A percentile compares a stretch with the other conserved stretches of the same genome.
Evolutionary conservation across 23 tunicate genomes (phyloP).

Genomic region (Clavelina lepadiformis): DNA sequence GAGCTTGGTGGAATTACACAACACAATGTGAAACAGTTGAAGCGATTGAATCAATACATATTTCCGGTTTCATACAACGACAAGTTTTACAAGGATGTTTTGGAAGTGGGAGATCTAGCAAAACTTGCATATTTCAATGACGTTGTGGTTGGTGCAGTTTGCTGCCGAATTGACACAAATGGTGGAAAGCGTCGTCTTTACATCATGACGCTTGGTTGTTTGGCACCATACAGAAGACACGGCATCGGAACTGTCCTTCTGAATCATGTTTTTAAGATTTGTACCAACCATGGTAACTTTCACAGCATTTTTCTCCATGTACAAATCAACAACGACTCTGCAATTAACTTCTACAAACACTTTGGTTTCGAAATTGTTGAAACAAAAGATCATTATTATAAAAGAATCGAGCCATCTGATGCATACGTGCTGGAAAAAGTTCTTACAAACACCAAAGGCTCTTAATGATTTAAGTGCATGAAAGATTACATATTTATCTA

Average conservation of each 20-base stretch:
- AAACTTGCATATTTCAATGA: slow-evolving; percentile 94
- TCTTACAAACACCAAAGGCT: too few species aligned
- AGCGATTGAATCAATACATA: slow-evolving; percentile 84
- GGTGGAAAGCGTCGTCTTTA: slow-evolving; percentile 67
- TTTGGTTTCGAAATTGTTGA: slow-evolving; percentile 88
- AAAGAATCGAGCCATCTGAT: slow-evolving; percentile 93
- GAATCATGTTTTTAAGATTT: slow-evolving; percentile 73
- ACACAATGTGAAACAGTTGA: slow-evolving; percentile 90
- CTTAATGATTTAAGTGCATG: too few species aligned
- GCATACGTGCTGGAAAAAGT: slow-evolving; percentile 91
- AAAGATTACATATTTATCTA: too few species aligned
- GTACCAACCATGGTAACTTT: slow-evolving; percentile 49
- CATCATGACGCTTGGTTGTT: slow-evolving; percentile 96
- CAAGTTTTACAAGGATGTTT: slow-evolving; percentile 94
- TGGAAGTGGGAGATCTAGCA: slow-evolving; percentile 85
- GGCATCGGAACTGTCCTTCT: slow-evolving; percentile 87
- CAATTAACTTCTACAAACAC: slow-evolving; percentile 67
- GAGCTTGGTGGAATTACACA: slow-evolving; percentile 90
- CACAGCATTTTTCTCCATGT: slow-evolving; percentile 75
- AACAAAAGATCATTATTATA: slow-evolving; percentile 86
- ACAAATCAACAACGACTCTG: slow-evolving; percentile 90
- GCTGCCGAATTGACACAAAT: slow-evolving; percentile 72
- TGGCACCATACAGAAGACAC: slow-evolving; percentile 80
- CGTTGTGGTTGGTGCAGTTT: slow-evolving; percentile 93
- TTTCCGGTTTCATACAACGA: slow-evolving; percentile 95